phyloP scores from a whole-genome alignment of 2,797 vertebrate species.

The Heteromormyrus szaboi region DNA sequence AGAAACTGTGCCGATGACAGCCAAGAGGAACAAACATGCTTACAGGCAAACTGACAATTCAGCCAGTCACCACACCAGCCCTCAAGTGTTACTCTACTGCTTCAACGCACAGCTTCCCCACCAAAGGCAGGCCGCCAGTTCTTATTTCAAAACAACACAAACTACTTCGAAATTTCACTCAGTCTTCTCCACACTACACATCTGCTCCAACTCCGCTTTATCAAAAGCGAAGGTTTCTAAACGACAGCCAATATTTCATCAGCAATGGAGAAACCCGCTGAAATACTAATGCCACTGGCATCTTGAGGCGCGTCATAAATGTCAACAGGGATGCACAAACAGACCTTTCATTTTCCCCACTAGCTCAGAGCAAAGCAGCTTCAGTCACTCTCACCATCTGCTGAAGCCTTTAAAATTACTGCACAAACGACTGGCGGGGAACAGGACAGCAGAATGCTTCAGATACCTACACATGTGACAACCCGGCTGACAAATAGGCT shows the following conservation, averaged over 20 bases:
- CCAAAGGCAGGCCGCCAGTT: background rate
- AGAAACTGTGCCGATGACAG: background rate
- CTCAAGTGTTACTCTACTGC: background rate
- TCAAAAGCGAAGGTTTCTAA: background rate
- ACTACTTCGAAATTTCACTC: background rate
- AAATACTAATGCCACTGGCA: background rate
- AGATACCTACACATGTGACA: conserved; percentile 47
- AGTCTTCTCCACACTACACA: background rate
- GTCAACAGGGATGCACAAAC: background rate
- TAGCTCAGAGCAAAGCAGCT: background rate
- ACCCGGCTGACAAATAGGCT: conserved; percentile 37
- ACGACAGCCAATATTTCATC: background rate
- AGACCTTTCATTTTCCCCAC: background rate
- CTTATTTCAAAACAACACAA: background rate
- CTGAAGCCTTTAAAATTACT: background rate
- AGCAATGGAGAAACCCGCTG: background rate
- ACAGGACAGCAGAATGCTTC: background rate
- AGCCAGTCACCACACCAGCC: background rate
- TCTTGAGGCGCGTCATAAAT: background rate
- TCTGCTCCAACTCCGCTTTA: background rate
- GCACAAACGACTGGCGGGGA: background rate
- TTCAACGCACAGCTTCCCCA: background rate
- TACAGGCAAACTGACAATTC: background rate
- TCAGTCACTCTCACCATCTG: background rate
- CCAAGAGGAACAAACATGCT: background rate